These are phyloP conservation scores for Drosophila ironensis DNA, from an alignment of 1,140 invertebrate species.

Conservation along the genomic window DNA sequence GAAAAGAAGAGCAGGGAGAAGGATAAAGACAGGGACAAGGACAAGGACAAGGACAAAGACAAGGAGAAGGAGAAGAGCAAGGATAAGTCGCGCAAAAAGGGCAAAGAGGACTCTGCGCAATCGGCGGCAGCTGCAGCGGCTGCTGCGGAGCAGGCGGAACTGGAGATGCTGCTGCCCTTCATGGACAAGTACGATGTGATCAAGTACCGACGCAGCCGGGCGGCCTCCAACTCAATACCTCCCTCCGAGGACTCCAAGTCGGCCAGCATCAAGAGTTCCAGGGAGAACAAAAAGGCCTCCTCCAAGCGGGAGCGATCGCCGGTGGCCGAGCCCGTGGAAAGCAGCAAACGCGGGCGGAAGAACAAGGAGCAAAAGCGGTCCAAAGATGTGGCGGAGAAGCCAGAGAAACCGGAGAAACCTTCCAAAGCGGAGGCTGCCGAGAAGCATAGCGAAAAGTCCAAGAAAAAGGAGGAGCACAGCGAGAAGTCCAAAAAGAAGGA, in stretches of 20 bases:
- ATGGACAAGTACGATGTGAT: conserved; percentile 86
- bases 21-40: conserved; percentile 22
- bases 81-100: conserved; percentile 52
- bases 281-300: conserved; percentile 31
- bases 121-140: conserved; percentile 56
- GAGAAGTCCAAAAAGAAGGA: conserved; percentile 58
- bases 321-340: conserved; percentile 40
- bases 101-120: conserved; percentile 36
- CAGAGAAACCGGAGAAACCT: not conserved
- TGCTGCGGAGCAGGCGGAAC: conserved; percentile 65
- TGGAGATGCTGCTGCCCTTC: conserved; percentile 73
- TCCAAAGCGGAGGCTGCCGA: too few relatives aligned
- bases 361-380: conserved; percentile 49
- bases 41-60: conserved; percentile 42
- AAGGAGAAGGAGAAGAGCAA: conserved; percentile 42
- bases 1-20: conserved; percentile 24
- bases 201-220: conserved; percentile 85
- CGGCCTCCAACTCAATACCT: conserved; percentile 51
- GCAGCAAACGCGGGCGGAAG: conserved; percentile 57
- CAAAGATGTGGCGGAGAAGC: conserved; percentile 27
- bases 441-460: not conserved
- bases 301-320: conserved; percentile 34
- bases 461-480: conserved; percentile 23
- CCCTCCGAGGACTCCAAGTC: conserved; percentile 55
- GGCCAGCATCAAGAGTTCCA: conserved; percentile 33